Base-by-base conservation (phyloP, 2,797 vertebrate genomes). In the Gymnocypris eckloni region DNA sequence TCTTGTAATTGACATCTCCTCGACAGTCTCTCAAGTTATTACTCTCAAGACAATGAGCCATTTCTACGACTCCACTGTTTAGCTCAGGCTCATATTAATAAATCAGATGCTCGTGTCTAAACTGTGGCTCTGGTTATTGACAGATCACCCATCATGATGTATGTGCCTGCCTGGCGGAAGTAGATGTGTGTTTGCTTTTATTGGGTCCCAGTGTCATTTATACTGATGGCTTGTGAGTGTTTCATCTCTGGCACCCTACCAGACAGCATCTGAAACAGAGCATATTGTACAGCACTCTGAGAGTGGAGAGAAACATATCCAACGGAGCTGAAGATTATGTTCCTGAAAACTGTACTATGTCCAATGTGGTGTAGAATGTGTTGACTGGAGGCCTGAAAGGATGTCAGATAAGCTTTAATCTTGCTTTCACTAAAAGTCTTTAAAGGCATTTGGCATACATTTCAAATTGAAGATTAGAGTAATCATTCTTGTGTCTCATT, bases 171-270 rank as follows among this genome's bases (percentile, higher is more conserved):
- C 16, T 77, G 48, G 16, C 33, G 61, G 54, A 77, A 84, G 82
- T 54, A 84, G 82, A 77, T 69, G 73, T 52, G 71, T 70, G 83
- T 79, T 79, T 48, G 48, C 37, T 78, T 52, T 45, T 77, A 18
- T 67, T 81, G 69, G 54, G 43, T 80, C 33, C 69, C 43, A 20
- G 15, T 86, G 84, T 75, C 56, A 54, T 72, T 73, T 81, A 45
- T 81, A 64, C 70, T 81, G 77, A 86, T 80, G 84, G 37, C 84
- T 75, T 67, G 59, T 77, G 72, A 77, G 73, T 13, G 48, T 54
- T 73, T 86, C 83, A 79, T 85, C 76, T 64, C 41, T 79, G 83
- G 76, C 76, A 85, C 67, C 52, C 66, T 56, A 71, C 69, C 78
- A 81, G 78, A 81, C 56, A 71, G 56, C 43, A 39, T 86, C 69